phyloP scores from a whole-genome alignment of 2,888 invertebrate species.

The Gerris lacustris region DNA sequence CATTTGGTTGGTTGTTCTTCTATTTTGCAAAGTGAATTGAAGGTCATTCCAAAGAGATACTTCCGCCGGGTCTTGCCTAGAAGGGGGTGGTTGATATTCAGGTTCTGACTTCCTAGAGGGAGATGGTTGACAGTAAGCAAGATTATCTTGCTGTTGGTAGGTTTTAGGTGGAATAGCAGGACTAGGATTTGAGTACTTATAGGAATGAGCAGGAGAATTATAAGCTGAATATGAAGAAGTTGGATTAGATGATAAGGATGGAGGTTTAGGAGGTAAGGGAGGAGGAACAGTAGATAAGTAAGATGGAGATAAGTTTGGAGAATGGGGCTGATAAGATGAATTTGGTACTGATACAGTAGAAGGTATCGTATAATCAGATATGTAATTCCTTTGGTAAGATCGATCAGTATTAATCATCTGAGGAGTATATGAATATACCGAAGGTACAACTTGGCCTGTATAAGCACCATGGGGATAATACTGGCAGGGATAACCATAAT shows the following conservation, averaged over 20 bases:
- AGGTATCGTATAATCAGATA: neutral
- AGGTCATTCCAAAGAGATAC: neutral
- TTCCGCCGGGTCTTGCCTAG: neutral
- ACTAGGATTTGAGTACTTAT: neutral
- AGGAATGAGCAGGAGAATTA: neutral
- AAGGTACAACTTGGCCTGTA: neutral
- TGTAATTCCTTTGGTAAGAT: neutral
- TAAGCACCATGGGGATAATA: neutral
- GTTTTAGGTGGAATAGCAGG: neutral
- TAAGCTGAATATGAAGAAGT: neutral
- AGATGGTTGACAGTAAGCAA: neutral
- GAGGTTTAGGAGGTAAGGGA: conserved; percentile 7
- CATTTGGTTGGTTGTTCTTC: neutral
- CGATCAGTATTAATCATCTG: neutral
- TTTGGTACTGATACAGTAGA: neutral
- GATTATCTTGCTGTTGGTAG: neutral
- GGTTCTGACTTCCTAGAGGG: neutral
- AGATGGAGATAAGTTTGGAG: neutral
- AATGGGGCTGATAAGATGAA: conserved; percentile 1
- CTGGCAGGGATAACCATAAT: neutral
- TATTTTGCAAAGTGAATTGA: neutral
- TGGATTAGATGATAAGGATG: neutral
- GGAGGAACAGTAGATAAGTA: neutral
- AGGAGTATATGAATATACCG: neutral
- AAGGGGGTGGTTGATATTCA: neutral